These are phyloP conservation scores for Tenebrosternarchus preto DNA, from an alignment of 2,113 vertebrate genomes.

Conservation along the genomic window DNA sequence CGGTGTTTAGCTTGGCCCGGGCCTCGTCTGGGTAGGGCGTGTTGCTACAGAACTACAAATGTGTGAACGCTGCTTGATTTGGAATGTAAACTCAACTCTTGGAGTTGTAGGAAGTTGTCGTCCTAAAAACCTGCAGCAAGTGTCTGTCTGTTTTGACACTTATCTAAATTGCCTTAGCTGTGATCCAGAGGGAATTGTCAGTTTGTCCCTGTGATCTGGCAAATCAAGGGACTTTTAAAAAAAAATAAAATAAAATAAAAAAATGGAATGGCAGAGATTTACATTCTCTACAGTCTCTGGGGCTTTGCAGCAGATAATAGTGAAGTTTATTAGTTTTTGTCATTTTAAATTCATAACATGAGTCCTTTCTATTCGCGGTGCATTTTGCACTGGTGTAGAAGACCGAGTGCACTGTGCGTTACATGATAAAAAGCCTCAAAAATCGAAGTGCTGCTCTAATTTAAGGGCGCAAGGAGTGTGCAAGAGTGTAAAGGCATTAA, in stretches of 20 bases:
- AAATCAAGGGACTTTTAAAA: conserved; percentile 5
- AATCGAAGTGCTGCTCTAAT: conserved; percentile 46
- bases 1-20: conserved; percentile 34
- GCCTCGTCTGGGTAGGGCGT: not conserved
- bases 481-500: conserved; percentile 39
- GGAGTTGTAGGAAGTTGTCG: conserved; percentile 26
- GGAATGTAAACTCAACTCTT: conserved; percentile 24
- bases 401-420: conserved; percentile 46
- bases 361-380: conserved; percentile 34
- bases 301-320: conserved; percentile 26
- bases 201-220: conserved; percentile 39
- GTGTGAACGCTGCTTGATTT: conserved; percentile 31
- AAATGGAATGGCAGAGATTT: conserved; percentile 8
- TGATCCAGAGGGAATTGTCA: conserved; percentile 15
- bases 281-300: not conserved
- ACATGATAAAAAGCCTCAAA: conserved; percentile 48
- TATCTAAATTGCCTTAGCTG: conserved; percentile 37
- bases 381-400: conserved; percentile 24
- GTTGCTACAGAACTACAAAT: conserved; percentile 19
- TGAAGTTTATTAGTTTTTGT: conserved; percentile 47
- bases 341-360: conserved; percentile 45
- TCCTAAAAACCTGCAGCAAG: conserved; percentile 27
- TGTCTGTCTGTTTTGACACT: conserved; percentile 25
- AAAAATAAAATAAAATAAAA: no score
- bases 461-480: conserved; percentile 35